Base-by-base conservation (phyloP, 1,140 invertebrate species). In the Drosophila auraria region DNA sequence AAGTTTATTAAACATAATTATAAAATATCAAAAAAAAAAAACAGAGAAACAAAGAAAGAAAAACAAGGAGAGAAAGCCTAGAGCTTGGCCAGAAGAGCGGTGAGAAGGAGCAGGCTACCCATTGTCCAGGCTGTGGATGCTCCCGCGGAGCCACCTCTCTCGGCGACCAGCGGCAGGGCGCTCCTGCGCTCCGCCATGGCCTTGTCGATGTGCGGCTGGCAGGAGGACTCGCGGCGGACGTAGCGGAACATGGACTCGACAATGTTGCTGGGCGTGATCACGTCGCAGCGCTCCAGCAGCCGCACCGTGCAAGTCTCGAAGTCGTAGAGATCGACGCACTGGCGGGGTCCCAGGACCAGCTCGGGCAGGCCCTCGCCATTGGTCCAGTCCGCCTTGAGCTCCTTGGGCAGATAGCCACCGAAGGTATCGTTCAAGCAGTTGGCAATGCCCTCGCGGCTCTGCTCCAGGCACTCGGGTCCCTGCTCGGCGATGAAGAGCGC, bases 401-500 rank as follows among this genome's bases (percentile, higher is more conserved):
- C 23, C 57, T 91, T 53, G 93, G 94, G 94, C 14, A 95, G 25
- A 38, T 94, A 94, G 15, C 91, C 90, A 3, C 80, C 82, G 51
- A 95, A 93, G 0, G 96, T 96, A 2, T 75, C 71, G 79, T 97
- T 96, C 0, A 95, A 57, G 81, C 96, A 97, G 0, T 93, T 81
- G 89, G 94, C 93, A 20, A 97, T 94, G 1, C 93, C 94, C 5
- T 95, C 93, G 63, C 94, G 93, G 72, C 96, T 95, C 3, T 94
- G 84, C 66, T 94, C 69, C 33, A 97, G 93, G 87, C 97, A 97
- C 82, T 97, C 96, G 3, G 96, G 95, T 2, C 96, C 96, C 56
- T 95, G 94, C 81, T 97, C 96, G 36, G 96, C 95, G 58, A 97
- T 96, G 78, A 97, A 97, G 65, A 97, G 94, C 2, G 96, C 96